A percentile compares a stretch with the other conserved stretches of the same genome.
Conservation (phyloP, 2,888 invertebrate species). For the Nephrocerus scutellatus region DNA sequence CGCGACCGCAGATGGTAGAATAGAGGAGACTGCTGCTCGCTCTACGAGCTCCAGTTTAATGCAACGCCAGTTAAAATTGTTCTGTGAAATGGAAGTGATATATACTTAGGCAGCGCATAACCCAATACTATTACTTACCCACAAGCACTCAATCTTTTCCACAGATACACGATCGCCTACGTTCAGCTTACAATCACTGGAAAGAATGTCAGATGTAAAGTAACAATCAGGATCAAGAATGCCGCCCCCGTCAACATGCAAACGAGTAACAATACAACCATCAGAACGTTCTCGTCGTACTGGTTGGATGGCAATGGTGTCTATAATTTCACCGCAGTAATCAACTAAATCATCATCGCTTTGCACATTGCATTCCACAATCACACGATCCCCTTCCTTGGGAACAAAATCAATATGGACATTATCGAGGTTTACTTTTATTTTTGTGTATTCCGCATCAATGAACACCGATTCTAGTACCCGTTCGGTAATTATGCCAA, state of each 20-base stretch:
- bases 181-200: slow-evolving; percentile 51
- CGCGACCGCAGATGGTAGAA: slow-evolving; percentile 3
- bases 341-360: slow-evolving; percentile 53
- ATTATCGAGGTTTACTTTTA: slow-evolving; percentile 57
- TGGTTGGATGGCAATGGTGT: slow-evolving; percentile 56
- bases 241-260: slow-evolving; percentile 50
- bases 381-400: slow-evolving; percentile 62
- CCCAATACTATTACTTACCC: slow-evolving; percentile 26
- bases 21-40: slow-evolving; percentile 21
- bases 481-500: slow-evolving; percentile 31
- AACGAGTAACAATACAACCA: slow-evolving; percentile 46
- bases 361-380: slow-evolving; percentile 57
- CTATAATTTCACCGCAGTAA: slow-evolving; percentile 52
- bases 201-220: slow-evolving; percentile 54
- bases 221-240: slow-evolving; percentile 55
- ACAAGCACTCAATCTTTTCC: slow-evolving; percentile 68
- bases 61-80: slow-evolving; percentile 41
- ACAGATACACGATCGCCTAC: slow-evolving; percentile 58
- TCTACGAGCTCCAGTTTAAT: slow-evolving; percentile 29
- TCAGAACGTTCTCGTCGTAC: slow-evolving; percentile 52
- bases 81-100: slow-evolving; percentile 31
- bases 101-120: neutral
- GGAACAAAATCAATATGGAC: slow-evolving; percentile 61
- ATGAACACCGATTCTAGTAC: slow-evolving; percentile 32
- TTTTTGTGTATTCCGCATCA: slow-evolving; percentile 49